Conservation (phyloP, 2,797 vertebrate species). For the Eulemur albifrons region DNA sequence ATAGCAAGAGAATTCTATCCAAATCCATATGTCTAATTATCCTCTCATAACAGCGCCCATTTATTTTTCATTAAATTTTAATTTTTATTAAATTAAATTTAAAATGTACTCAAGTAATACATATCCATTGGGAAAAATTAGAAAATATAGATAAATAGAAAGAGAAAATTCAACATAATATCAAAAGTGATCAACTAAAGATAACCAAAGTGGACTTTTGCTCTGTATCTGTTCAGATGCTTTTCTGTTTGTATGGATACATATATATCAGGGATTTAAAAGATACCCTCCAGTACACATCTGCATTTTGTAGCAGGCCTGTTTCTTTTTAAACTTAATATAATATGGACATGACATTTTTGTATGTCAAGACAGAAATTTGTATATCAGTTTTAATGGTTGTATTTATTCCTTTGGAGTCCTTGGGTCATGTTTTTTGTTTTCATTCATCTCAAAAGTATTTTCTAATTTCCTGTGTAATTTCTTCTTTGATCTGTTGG, state of each 20-base stretch:
- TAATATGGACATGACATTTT: background rate
- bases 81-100: conserved; percentile 35
- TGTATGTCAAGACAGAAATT: background rate
- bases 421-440: background rate
- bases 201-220: background rate
- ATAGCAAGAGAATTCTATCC: background rate
- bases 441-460: background rate
- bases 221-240: background rate
- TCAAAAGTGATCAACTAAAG: conserved; percentile 28
- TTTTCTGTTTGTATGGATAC: background rate
- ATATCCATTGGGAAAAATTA: background rate
- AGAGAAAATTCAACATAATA: conserved; percentile 2
- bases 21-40: background rate
- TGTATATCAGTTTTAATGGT: background rate
- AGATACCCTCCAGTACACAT: background rate
- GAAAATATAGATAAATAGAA: conserved; percentile 6
- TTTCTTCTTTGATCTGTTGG: background rate
- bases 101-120: background rate
- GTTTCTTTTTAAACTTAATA: conserved; percentile 18
- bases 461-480: background rate
- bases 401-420: background rate
- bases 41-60: background rate
- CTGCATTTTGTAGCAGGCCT: background rate
- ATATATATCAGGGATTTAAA: background rate
- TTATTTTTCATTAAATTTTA: conserved; percentile 29